These are phyloP conservation scores for Galendromus occidentalis DNA, from an alignment of 1,140 invertebrate species.

Conservation along the genomic window DNA sequence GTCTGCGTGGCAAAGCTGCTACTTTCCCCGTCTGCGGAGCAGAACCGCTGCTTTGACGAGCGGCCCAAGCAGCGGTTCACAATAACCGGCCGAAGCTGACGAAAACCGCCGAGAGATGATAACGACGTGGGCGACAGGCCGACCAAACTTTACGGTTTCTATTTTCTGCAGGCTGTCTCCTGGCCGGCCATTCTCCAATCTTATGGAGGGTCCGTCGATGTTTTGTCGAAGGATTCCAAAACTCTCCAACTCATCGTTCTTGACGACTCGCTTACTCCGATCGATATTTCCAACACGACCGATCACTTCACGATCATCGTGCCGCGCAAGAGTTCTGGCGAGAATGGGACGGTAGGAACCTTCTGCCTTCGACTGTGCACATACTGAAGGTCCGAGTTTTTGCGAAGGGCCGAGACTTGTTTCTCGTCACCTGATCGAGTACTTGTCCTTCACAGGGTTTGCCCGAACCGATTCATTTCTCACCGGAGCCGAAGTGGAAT, in stretches of 20 bases:
- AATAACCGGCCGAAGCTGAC: too few relatives aligned
- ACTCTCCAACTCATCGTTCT: slow-evolving; percentile 22
- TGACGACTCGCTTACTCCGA: slow-evolving; percentile 19
- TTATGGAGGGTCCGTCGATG: slow-evolving; percentile 22
- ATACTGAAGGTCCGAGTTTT: too few relatives aligned
- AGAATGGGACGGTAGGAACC: background rate
- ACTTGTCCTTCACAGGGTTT: slow-evolving; percentile 14
- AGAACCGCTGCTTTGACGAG: too few relatives aligned
- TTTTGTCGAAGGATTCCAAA: slow-evolving; percentile 22
- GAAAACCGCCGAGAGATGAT: too few relatives aligned
- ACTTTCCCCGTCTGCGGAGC: too few relatives aligned
- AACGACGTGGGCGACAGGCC: too few relatives aligned
- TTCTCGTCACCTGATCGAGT: background rate
- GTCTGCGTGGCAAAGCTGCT: too few relatives aligned
- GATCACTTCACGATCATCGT: slow-evolving; percentile 22
- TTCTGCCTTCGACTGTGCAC: too few relatives aligned
- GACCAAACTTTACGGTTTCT: too few relatives aligned
- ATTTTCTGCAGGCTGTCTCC: slow-evolving; percentile 20
- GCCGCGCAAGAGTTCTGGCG: slow-evolving; percentile 16
- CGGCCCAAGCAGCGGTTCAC: too few relatives aligned
- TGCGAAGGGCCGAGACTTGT: too few relatives aligned
- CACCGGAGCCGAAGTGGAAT: slow-evolving; percentile 20
- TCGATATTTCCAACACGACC: slow-evolving; percentile 20
- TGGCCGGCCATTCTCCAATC: slow-evolving; percentile 23
- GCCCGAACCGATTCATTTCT: slow-evolving; percentile 19